A percentile compares a stretch with the other conserved stretches of the same genome.
phyloP scores from a whole-genome alignment of 2,888 invertebrate genomes.

The Ennomos erosarius region DNA sequence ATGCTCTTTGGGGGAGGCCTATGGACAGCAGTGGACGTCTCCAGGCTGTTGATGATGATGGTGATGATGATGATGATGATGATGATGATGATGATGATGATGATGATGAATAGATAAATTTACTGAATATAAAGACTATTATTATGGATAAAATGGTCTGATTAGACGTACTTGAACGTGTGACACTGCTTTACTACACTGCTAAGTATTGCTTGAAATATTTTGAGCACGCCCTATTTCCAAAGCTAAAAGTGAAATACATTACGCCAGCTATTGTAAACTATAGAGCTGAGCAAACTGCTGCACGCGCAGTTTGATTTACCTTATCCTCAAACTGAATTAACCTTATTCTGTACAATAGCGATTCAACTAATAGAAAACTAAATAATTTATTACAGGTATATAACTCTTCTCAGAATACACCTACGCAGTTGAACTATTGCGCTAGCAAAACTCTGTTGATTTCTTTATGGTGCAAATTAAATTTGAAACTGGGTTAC shows the following conservation, averaged over 20 bases:
- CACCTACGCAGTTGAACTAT: background rate
- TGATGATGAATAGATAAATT: too few relatives aligned
- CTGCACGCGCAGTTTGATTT: conserved; percentile 14
- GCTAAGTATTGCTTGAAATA: background rate
- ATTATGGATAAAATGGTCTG: too few relatives aligned
- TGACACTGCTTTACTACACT: too few relatives aligned
- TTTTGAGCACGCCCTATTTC: conserved; percentile 16
- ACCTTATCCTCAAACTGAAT: conserved; percentile 15
- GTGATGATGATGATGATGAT: too few relatives aligned
- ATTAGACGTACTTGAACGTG: too few relatives aligned
- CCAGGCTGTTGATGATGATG: too few relatives aligned
- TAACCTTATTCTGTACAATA: conserved; percentile 28
- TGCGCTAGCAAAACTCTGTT: conserved; percentile 55
- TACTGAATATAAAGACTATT: too few relatives aligned
- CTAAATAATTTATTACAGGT: conserved; percentile 36
- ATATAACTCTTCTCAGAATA: background rate
- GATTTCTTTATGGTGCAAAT: conserved; percentile 53
- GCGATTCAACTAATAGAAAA: conserved; percentile 17
- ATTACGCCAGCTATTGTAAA: conserved; percentile 17
- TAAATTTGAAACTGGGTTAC: conserved; percentile 80
- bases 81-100: too few relatives aligned
- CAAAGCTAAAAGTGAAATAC: conserved; percentile 12
- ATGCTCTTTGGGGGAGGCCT: too few relatives aligned
- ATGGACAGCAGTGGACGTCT: too few relatives aligned
- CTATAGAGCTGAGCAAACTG: conserved; percentile 9